A percentile compares a stretch with the other conserved stretches of the same genome.
phyloP scores from a whole-genome alignment of 2,888 invertebrate species.

The Ditula angustiorana region DNA sequence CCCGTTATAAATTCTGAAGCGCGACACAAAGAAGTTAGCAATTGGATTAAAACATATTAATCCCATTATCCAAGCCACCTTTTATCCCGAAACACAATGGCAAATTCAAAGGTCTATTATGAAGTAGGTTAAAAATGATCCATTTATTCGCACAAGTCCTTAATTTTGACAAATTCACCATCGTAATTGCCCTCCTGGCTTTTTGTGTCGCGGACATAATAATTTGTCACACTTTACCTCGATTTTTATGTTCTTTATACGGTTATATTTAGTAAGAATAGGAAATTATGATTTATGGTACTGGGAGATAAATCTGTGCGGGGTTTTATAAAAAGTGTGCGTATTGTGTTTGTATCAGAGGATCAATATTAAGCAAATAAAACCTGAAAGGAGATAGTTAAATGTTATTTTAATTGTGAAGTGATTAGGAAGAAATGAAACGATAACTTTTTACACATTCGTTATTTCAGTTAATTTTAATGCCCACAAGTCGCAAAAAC shows the following conservation, averaged over 20 bases:
- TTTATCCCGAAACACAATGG: slow-evolving; percentile 28
- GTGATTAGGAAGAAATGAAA: too few relatives aligned
- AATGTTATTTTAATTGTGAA: too few relatives aligned
- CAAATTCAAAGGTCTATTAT: slow-evolving; percentile 23
- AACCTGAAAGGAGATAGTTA: background rate
- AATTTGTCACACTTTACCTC: slow-evolving; percentile 67
- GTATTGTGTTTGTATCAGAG: slow-evolving; percentile 45
- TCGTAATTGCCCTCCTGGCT: slow-evolving; percentile 43
- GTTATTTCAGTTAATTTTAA: too few relatives aligned
- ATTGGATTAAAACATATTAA: slow-evolving; percentile 28
- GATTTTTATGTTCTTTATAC: slow-evolving; percentile 57
- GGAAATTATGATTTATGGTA: slow-evolving; percentile 67
- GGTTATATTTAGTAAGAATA: slow-evolving; percentile 52
- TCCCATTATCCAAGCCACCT: slow-evolving; percentile 24
- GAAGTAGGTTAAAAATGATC: slow-evolving; percentile 33
- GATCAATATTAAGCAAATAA: slow-evolving; percentile 43
- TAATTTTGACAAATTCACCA: slow-evolving; percentile 39
- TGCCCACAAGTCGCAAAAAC: too few relatives aligned
- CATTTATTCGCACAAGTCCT: slow-evolving; percentile 34
- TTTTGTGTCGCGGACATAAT: slow-evolving; percentile 53
- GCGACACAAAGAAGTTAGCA: slow-evolving; percentile 22
- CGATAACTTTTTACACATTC: too few relatives aligned
- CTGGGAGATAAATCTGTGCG: slow-evolving; percentile 49
- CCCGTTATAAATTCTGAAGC: slow-evolving; percentile 13
- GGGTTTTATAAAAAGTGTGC: slow-evolving; percentile 48